Conservation (phyloP, 2,888 invertebrate species). For the Trisateles emortualis region DNA sequence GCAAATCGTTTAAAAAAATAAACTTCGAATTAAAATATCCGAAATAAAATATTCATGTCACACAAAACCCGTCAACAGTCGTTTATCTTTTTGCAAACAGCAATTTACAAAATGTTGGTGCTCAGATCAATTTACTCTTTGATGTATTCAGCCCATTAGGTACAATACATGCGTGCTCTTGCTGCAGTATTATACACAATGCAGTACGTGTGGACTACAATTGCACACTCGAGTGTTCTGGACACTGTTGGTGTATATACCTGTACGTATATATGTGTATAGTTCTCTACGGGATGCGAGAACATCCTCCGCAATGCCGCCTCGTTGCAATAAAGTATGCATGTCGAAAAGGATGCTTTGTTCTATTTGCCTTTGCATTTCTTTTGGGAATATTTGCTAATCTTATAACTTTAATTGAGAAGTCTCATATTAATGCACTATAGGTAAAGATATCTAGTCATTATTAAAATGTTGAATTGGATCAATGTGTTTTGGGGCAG, state of each 20-base stretch:
- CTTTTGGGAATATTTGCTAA: not conserved
- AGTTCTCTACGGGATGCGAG: not conserved
- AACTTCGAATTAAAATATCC: not conserved
- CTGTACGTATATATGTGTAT: not conserved
- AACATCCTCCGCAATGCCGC: not conserved
- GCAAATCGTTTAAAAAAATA: not conserved
- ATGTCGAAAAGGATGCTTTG: not conserved
- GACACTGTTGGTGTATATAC: constrained; percentile 11
- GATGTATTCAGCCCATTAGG: constrained; percentile 15
- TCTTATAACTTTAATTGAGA: too few relatives aligned
- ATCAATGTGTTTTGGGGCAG: too few relatives aligned
- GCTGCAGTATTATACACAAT: constrained; percentile 15
- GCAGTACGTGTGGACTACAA: constrained; percentile 27
- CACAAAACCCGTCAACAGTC: not conserved
- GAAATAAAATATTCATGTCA: not conserved
- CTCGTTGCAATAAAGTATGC: not conserved
- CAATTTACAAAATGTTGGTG: not conserved
- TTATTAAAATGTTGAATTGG: too few relatives aligned
- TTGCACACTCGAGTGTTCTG: constrained; percentile 25
- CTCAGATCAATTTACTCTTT: constrained; percentile 9
- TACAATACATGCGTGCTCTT: constrained; percentile 5
- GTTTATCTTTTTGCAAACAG: constrained; percentile 4
- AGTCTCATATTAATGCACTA: too few relatives aligned
- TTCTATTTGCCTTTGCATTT: not conserved
- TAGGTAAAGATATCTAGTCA: too few relatives aligned